Evolutionary conservation across 1,140 invertebrate species (phyloP), one percentile per base, ranked within the genome.

Genomic region (Ridgeia piscesae): DNA sequence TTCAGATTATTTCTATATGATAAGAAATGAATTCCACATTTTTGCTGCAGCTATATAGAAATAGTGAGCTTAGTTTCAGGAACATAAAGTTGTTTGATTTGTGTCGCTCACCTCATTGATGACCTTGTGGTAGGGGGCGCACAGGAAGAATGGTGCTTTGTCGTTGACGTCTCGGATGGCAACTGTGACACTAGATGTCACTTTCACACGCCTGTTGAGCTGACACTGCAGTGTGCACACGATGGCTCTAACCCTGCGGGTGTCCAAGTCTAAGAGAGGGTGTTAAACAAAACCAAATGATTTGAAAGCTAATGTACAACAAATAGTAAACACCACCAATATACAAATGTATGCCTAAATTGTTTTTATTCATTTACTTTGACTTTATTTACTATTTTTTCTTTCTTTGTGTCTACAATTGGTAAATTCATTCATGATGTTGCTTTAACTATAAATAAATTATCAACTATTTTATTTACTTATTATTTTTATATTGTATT

Each of bases 81-180:
- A n/a, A n/a, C n/a, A n/a, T n/a, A n/a, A n/a, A n/a, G 27, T 90
- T 88, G 88, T 77, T 35, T 50, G 14, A 88, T 14, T 34, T 89
- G 14, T 77, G 34, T 33, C 14, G 35, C 91, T 17, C 88, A 92
- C 91, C 91, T 92, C 91, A 89, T 33, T 92, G 77, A 92, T 88
- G 33, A 88, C 35, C 33, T 92, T 92, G 48, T 77, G 35, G 77
- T 88, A 92, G 33, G 91, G 91, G 33, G 91, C 91, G 34, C 91
- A 92, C 50, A 89, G 50, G 91, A 92, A 92, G 33, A 88, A 33
- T 17, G 91, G 91, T 14, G 88, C 48, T n/a, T 92, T 77, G 91
- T 89, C 58, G 89, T 92, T 92, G 33, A 92, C 91, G 89, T 92
- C 91, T 31, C 91, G 91, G 34, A 92, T 89, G 88, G 91, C 91